Evolutionary conservation across 2,888 invertebrate genomes (phyloP).

Genomic region (Cataglyphis cursor): DNA sequence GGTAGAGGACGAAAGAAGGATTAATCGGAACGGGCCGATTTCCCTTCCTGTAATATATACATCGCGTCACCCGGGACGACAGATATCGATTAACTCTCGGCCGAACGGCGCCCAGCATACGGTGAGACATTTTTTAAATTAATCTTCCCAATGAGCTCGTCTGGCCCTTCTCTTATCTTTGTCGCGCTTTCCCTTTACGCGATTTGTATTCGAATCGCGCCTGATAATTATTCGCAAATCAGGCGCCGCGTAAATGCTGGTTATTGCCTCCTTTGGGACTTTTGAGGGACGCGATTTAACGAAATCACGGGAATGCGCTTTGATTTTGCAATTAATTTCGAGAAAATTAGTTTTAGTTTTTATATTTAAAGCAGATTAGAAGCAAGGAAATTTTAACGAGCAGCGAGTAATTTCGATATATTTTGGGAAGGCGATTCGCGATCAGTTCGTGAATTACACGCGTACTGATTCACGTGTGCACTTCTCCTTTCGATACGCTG

Average conservation of each 20-base stretch:
- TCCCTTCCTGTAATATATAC: conserved; percentile 12
- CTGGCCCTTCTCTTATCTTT: conserved; percentile 10
- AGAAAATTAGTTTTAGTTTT: not conserved
- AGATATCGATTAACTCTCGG: conserved; percentile 65
- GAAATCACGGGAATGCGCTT: conserved; percentile 1
- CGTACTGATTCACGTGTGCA: conserved; percentile 3
- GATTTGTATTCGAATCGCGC: conserved; percentile 39
- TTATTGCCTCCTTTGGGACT: conserved; percentile 4
- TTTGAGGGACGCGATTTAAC: conserved; percentile 54
- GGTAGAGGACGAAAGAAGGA: conserved; percentile 48
- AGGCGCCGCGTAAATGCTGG: conserved; percentile 23
- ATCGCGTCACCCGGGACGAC: conserved; percentile 22
- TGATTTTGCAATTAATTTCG: not conserved
- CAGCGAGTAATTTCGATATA: not conserved
- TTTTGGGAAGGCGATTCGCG: not conserved
- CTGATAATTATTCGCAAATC: conserved; percentile 65
- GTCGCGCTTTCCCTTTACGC: conserved; percentile 20
- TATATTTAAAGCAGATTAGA: not conserved
- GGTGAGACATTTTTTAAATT: conserved; percentile 62
- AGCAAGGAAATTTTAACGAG: not conserved
- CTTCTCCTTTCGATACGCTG: not conserved
- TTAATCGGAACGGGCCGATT: conserved; percentile 68
- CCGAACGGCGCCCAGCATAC: conserved; percentile 19
- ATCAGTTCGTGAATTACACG: conserved; percentile 1
- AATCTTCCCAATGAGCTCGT: conserved; percentile 35